Evolutionary conservation across 1,140 invertebrate genomes (phyloP), one percentile per base, ranked within the genome.

Genomic region (Agrilus planipennis): DNA sequence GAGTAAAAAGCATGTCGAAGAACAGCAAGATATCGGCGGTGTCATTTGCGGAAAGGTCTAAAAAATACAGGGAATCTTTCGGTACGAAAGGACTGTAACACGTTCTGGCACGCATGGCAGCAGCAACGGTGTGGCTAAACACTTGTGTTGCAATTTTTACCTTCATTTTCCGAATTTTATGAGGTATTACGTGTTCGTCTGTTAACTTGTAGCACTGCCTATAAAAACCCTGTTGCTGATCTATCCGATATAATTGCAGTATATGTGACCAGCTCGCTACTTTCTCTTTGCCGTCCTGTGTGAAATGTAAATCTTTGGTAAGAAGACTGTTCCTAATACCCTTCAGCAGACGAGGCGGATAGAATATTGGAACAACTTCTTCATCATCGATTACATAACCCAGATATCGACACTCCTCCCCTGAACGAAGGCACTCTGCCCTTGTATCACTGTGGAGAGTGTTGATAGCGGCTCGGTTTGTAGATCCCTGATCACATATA

Each of bases 401-500:
- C 9, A 28, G 16, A 15, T 21, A 15, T 39, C 10, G 3, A 15
- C 29, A 14, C 11, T 39, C 15, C 17, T 39, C 23, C 9, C 25
- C 25, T 39, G 15, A 17, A 2, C 36, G 19, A 25, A 27, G 1
- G 16, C 18, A 39, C 19, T 18, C 18, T 10, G 16, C 25, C 10
- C 10, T 6, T 28, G 37, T 39, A 2, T 29, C 19, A 10, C 12
- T 35, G 21, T 30, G 4, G n/a, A 30, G 16, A 2, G 11, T 28
- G 1, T 41, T 37, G 9, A 41, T 38, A 6, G 39, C 44, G 16
- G 30, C 22, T 21, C 21, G 32, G 43, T 47, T 50, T 7, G 32
- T 46, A 10, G 37, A 15, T 9, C 37, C 49, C 29, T 51, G 46
- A 30, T 51, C 46, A 28, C 46, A 48, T 10, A 51, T 28, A 12